phyloP scores from a whole-genome alignment of 2,797 vertebrate species.

The Poeciliopsis infans region DNA sequence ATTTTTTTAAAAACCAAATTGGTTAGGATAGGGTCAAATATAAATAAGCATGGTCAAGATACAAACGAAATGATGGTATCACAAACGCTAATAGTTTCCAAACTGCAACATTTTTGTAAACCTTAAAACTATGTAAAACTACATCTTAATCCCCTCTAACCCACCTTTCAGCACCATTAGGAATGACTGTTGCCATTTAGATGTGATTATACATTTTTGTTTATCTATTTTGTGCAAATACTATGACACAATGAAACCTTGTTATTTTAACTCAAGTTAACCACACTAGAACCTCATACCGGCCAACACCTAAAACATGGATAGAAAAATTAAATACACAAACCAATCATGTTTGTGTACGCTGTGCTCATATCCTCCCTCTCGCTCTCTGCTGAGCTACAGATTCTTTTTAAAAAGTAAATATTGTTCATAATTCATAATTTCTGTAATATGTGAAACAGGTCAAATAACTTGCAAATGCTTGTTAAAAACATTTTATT shows the following conservation, averaged over 20 bases:
- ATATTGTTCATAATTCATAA: too few relatives aligned
- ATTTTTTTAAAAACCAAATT: background rate
- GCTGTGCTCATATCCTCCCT: too few relatives aligned
- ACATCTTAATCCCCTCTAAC: background rate
- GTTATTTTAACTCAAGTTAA: background rate
- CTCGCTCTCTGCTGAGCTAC: too few relatives aligned
- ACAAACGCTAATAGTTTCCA: too few relatives aligned
- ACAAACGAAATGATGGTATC: too few relatives aligned
- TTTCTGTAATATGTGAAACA: too few relatives aligned
- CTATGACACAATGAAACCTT: background rate
- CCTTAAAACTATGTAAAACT: too few relatives aligned
- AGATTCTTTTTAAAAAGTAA: too few relatives aligned
- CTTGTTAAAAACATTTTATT: background rate
- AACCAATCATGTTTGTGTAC: background rate
- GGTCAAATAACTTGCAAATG: too few relatives aligned
- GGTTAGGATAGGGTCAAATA: background rate
- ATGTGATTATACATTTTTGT: too few relatives aligned
- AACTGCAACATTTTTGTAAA: too few relatives aligned
- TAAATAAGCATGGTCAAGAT: background rate
- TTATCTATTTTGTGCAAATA: background rate
- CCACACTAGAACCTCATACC: background rate
- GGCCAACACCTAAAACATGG: background rate
- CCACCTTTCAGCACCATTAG: background rate
- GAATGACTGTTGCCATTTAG: background rate
- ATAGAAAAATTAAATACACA: background rate